Evolutionary conservation across 2,113 vertebrate species (phyloP).

Genomic region (Oophaga pumilio): DNA sequence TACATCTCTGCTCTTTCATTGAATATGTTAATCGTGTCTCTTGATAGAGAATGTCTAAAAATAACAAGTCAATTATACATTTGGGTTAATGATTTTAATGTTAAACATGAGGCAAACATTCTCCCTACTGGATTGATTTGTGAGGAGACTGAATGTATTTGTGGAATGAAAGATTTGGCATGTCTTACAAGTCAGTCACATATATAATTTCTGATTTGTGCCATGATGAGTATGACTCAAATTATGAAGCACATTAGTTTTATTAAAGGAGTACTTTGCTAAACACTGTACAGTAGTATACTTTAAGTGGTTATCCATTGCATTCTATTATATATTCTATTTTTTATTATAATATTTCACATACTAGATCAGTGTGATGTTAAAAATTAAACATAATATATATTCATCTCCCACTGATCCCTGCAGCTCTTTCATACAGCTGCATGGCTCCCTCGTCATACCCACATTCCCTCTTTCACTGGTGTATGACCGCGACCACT

Average conservation of each 20-base stretch:
- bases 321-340: too few species aligned
- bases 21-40: constrained; percentile 38
- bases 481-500: too few species aligned
- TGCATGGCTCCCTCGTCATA: too few species aligned
- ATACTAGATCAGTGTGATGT: too few species aligned
- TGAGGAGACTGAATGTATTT: background rate
- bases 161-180: background rate
- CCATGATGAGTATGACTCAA: background rate
- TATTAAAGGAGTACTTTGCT: constrained; percentile 55
- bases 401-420: too few species aligned
- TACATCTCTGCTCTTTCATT: constrained; percentile 45
- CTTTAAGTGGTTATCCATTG: too few species aligned
- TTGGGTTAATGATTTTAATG: constrained; percentile 49
- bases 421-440: too few species aligned
- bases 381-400: too few species aligned
- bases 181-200: background rate
- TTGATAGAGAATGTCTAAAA: constrained; percentile 38
- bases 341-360: too few species aligned
- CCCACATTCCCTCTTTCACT: too few species aligned
- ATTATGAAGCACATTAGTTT: background rate
- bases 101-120: constrained; percentile 49
- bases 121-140: constrained; percentile 12
- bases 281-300: background rate
- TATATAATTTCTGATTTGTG: constrained; percentile 4
- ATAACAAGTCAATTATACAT: constrained; percentile 50